Conservation (phyloP, 2,113 vertebrate species). For the Pachycephala philippinensis region DNA sequence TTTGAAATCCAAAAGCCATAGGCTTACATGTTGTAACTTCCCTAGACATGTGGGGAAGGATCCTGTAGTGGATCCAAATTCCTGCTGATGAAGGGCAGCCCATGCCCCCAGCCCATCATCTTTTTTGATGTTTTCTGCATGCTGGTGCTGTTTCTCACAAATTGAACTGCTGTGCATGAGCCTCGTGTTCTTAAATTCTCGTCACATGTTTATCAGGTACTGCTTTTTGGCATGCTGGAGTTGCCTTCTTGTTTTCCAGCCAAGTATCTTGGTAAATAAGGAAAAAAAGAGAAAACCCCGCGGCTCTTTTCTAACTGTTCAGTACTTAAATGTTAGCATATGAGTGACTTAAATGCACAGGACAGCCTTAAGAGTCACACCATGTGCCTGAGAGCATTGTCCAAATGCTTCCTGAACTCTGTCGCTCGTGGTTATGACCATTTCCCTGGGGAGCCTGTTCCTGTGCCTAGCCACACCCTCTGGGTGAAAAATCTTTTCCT, state of each 20-base stretch:
- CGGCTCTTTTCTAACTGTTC: background rate
- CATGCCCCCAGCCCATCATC: background rate
- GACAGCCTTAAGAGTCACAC: background rate
- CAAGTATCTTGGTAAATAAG: background rate
- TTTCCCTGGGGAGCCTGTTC: background rate
- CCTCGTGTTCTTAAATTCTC: background rate
- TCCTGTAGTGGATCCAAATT: background rate
- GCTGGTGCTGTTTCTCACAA: background rate
- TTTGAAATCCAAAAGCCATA: background rate
- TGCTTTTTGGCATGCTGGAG: background rate
- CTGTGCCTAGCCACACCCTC: background rate
- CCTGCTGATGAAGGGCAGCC: background rate
- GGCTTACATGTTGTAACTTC: background rate
- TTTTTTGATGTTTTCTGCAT: background rate
- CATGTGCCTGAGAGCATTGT: background rate
- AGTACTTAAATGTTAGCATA: background rate
- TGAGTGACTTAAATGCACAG: background rate
- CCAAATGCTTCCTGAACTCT: background rate
- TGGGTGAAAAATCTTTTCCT: background rate
- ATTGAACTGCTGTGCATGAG: background rate
- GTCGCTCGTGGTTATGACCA: background rate
- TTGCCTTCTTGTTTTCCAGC: background rate
- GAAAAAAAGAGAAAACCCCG: background rate
- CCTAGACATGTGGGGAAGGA: background rate
- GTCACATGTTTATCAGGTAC: background rate